Base-by-base conservation (phyloP, 2,797 vertebrate species). In the Danionella dracula region DNA sequence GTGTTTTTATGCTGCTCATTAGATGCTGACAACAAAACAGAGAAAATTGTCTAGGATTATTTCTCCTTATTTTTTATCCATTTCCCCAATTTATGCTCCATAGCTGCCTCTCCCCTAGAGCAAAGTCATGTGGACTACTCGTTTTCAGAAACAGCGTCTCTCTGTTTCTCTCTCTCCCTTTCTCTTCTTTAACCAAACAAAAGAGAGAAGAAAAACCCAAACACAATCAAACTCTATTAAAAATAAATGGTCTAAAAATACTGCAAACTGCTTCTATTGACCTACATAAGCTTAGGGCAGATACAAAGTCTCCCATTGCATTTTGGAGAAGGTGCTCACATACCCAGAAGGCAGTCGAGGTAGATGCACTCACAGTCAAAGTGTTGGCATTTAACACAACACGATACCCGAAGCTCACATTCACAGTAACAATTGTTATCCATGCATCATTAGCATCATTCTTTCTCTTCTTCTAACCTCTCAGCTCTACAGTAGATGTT, bases 241-340 rank as follows among this genome's bases (percentile, higher is more conserved):
- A 53, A 9, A 34, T 48, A 57, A 62, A 49, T 23, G 11, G 41
- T 46, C 66, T 57, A 67, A 67, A 74, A 74, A 71, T 74, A 63
- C 34, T 31, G 21, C 12, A 16, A 35, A 40, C 37, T 34, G 32
- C 4, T 20, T 37, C 27, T 48, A 2, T 15, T 58, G 31, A 49
- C 58, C 41, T 27, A 3, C 21, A 44, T 9, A 54, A 48, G 12
- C 31, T 19, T 51, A 11, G 11, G 23, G 53, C 45, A 53, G 34
- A 21, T 51, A 41, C 17, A 32, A 2, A 21, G 35, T 53, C 29
- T 35, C 61, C 48, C 19, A 49, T 58, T 34, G 38, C 56, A 46
- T 50, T 29, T 27, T 37, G 8, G 42, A 51, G 49, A 63, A 63
- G 63, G 45, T 64, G 59, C 46, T 19, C 53, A 37, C 34, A 41